Percentiles rank a stretch among this genome's conserved stretches.
phyloP scores from a whole-genome alignment of 2,888 invertebrate genomes.

The Leptura quadrifasciata region DNA sequence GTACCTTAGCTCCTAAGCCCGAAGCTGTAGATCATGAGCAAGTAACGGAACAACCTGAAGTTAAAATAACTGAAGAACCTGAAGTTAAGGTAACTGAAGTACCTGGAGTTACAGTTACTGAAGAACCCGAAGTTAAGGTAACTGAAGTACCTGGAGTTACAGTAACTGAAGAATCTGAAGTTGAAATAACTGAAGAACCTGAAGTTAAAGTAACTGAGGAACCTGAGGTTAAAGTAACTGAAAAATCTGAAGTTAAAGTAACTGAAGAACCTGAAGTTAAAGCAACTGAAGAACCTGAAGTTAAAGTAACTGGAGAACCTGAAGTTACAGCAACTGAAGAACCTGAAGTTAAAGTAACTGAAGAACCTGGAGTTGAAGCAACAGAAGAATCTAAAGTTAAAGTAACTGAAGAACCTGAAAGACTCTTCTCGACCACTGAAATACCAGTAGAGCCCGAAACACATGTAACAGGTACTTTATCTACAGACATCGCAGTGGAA shows the following conservation, averaged over 20 bases:
- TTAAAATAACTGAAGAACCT: constrained; percentile 33
- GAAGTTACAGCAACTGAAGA: too few species aligned
- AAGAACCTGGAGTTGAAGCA: constrained; percentile 20
- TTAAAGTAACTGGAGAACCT: constrained; percentile 34
- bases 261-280: constrained; percentile 36
- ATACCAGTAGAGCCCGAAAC: neutral
- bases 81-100: constrained; percentile 41
- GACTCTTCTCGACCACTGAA: neutral
- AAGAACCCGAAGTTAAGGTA: constrained; percentile 34
- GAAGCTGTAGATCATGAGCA: constrained; percentile 19
- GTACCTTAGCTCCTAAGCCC: neutral
- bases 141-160: constrained; percentile 41
- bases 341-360: too few species aligned
- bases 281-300: constrained; percentile 40
- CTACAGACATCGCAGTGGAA: neutral
- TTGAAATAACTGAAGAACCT: constrained; percentile 40
- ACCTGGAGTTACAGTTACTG: constrained; percentile 35
- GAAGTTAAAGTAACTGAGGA: constrained; percentile 34
- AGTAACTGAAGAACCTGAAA: neutral
- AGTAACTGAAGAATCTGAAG: constrained; percentile 32
- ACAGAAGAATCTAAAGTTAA: too few species aligned
- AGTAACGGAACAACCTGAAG: constrained; percentile 40
- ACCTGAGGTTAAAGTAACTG: constrained; percentile 42
- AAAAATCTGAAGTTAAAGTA: constrained; percentile 40
- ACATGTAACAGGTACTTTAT: neutral